These are phyloP conservation scores for Lordiphosa mommai DNA, from an alignment of 1,140 invertebrate species.

Conservation along the genomic window DNA sequence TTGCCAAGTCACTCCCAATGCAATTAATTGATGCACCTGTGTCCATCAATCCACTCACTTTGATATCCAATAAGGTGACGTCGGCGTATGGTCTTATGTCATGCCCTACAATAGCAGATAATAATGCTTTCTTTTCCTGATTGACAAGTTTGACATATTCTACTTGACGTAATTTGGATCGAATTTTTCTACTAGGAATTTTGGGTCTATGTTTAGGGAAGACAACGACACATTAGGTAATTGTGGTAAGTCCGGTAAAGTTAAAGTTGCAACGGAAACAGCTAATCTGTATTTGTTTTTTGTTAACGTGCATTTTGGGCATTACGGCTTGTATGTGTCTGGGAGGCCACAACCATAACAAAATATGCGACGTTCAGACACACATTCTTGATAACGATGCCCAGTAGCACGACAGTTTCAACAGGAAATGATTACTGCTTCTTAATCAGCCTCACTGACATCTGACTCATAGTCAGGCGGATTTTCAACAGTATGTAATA, in stretches of 20 bases:
- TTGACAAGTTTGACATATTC: neutral
- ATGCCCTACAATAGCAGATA: neutral
- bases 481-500: no score
- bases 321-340: neutral
- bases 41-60: neutral
- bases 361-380: neutral
- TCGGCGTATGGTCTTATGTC: neutral
- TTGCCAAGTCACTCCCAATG: no score
- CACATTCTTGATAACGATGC: neutral
- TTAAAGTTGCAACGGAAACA: neutral
- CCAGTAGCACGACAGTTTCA: neutral
- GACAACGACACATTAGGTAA: neutral
- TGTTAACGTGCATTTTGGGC: neutral
- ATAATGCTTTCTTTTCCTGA: neutral
- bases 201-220: neutral
- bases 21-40: neutral
- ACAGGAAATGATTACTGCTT: neutral
- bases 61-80: neutral
- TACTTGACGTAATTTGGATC: neutral
- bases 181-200: neutral
- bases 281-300: conserved; percentile 7
- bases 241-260: neutral
- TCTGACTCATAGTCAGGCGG: neutral
- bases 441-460: neutral
- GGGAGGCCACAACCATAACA: neutral